phyloP scores from a whole-genome alignment of 2,797 vertebrate genomes.

The Astyanax mexicanus region DNA sequence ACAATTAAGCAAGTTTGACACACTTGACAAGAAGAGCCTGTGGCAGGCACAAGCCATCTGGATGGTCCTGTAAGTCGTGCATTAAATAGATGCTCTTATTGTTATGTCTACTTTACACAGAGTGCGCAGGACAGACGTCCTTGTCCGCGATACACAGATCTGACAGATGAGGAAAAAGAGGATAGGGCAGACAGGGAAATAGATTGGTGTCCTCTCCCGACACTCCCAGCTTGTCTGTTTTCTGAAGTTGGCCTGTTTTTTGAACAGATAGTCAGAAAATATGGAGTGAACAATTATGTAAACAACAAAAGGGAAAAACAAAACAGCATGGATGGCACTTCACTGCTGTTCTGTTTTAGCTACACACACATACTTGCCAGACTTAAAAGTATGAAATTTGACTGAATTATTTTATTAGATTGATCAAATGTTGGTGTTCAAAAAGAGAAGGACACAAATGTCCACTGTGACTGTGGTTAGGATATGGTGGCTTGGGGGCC shows the following conservation, averaged over 20 bases:
- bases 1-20: conserved; percentile 79
- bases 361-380: too few species aligned
- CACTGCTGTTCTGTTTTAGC: too few species aligned
- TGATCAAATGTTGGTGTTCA: too few species aligned
- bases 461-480: too few species aligned
- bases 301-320: too few species aligned
- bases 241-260: background rate
- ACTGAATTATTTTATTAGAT: too few species aligned
- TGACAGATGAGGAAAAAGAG: conserved; percentile 51
- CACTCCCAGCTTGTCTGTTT: background rate
- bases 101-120: conserved; percentile 49
- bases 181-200: conserved; percentile 39
- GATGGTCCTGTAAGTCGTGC: conserved; percentile 52
- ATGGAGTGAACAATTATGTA: background rate
- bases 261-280: background rate
- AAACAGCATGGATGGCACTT: too few species aligned
- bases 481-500: too few species aligned
- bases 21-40: conserved; percentile 73
- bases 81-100: conserved; percentile 64
- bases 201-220: conserved; percentile 62
- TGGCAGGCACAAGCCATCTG: conserved; percentile 76
- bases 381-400: too few species aligned
- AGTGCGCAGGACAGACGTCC: conserved; percentile 19
- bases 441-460: too few species aligned
- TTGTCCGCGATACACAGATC: conserved; percentile 59